Evolutionary conservation across 2,113 vertebrate species (phyloP).

Genomic region (Tachysurus fulvidraco): DNA sequence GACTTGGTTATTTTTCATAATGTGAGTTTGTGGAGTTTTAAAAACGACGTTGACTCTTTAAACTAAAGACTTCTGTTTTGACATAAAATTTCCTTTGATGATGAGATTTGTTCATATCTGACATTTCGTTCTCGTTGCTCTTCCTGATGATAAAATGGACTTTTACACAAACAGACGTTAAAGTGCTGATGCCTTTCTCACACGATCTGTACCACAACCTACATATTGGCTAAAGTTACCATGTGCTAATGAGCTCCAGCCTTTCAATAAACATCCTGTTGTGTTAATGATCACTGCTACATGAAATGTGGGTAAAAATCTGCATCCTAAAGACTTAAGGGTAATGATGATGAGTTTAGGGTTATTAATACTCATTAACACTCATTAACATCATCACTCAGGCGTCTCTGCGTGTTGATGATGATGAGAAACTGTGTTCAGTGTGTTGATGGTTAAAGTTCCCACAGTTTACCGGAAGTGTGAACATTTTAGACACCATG

Average conservation of each 20-base stretch:
- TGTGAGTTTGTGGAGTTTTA: not conserved
- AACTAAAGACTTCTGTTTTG: not conserved
- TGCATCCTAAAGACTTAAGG: no score
- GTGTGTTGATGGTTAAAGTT: not conserved
- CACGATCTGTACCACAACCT: not conserved
- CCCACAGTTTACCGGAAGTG: not conserved
- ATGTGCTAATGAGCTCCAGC: not conserved
- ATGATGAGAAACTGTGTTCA: not conserved
- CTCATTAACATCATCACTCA: no score
- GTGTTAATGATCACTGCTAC: not conserved
- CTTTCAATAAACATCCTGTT: not conserved
- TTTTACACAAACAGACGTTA: not conserved
- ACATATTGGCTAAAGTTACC: not conserved
- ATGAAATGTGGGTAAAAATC: not conserved
- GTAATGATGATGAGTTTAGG: not conserved
- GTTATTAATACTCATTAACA: not conserved
- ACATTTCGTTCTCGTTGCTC: not conserved
- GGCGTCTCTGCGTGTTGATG: not conserved
- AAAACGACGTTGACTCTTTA: not conserved
- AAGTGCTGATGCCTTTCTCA: not conserved
- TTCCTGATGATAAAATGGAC: not conserved
- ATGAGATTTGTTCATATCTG: not conserved
- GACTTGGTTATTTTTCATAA: not conserved
- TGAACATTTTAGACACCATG: not conserved
- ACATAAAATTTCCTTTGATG: conserved; percentile 1